phyloP scores from a whole-genome alignment of 2,888 invertebrate species.

The Ferdinandea cuprea region DNA sequence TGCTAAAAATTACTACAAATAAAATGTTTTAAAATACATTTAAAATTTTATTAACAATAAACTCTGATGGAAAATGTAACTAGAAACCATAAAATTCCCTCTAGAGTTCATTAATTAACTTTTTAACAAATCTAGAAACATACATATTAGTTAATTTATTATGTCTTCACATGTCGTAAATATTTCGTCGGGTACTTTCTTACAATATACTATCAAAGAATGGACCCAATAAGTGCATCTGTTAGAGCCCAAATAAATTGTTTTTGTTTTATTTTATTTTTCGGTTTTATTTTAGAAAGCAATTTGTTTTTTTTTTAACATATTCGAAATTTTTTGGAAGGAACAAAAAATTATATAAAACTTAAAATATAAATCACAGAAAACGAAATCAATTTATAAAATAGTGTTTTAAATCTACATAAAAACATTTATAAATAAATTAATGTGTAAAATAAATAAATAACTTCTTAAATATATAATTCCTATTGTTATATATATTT shows the following conservation, averaged over 20 bases:
- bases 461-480: constrained; percentile 41
- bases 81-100: not conserved
- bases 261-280: not conserved
- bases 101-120: not conserved
- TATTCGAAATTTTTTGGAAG: constrained; percentile 5
- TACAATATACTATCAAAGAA: no score
- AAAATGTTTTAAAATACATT: not conserved
- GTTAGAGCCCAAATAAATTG: not conserved
- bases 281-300: constrained; percentile 1
- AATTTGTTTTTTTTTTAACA: not conserved
- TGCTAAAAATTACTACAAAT: not conserved
- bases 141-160: not conserved
- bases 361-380: constrained; percentile 74
- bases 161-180: not conserved
- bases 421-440: constrained; percentile 41
- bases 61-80: not conserved
- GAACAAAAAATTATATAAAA: constrained; percentile 31
- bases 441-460: constrained; percentile 33
- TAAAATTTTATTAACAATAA: not conserved
- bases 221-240: constrained; percentile 24
- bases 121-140: not conserved
- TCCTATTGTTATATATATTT: constrained; percentile 47
- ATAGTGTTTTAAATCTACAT: constrained; percentile 47
- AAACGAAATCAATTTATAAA: constrained; percentile 64
- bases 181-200: no score